phyloP scores from a whole-genome alignment of 2,113 vertebrate genomes.

The Bettongia penicillata region DNA sequence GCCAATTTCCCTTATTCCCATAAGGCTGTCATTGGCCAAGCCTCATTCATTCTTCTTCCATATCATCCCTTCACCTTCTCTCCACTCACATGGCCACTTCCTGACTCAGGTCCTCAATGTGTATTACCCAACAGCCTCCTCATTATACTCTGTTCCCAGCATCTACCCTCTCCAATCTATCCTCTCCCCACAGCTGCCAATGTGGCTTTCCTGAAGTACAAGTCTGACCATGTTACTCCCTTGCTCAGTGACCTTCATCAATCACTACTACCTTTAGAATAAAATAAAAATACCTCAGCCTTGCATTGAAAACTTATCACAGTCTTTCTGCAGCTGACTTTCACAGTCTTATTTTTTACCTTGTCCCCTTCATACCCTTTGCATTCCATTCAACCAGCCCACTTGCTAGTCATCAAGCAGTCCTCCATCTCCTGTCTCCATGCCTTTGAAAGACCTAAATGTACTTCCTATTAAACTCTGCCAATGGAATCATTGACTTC shows the following conservation, averaged over 20 bases:
- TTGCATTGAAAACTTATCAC: not conserved
- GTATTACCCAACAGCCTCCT: too few relatives aligned
- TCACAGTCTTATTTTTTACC: not conserved
- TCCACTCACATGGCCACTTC: too few relatives aligned
- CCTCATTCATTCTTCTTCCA: too few relatives aligned
- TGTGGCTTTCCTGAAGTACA: not conserved
- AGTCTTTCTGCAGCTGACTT: not conserved
- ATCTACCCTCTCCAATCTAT: too few relatives aligned
- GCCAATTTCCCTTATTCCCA: not conserved
- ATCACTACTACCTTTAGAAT: not conserved
- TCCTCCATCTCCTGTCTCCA: not conserved
- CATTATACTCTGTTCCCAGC: too few relatives aligned
- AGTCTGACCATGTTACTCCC: not conserved
- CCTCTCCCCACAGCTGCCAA: too few relatives aligned
- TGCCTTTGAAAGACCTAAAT: not conserved
- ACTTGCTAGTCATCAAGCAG: not conserved
- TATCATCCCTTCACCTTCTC: too few relatives aligned
- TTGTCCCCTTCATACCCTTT: not conserved
- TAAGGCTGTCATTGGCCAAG: too few relatives aligned
- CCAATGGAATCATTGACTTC: not conserved
- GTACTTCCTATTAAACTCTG: not conserved
- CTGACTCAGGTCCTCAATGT: too few relatives aligned
- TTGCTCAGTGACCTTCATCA: not conserved
- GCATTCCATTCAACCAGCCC: not conserved
- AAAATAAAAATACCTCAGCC: not conserved